Evolutionary conservation across 2,797 vertebrate species (phyloP).

Genomic region (Phataginus tricuspis): DNA sequence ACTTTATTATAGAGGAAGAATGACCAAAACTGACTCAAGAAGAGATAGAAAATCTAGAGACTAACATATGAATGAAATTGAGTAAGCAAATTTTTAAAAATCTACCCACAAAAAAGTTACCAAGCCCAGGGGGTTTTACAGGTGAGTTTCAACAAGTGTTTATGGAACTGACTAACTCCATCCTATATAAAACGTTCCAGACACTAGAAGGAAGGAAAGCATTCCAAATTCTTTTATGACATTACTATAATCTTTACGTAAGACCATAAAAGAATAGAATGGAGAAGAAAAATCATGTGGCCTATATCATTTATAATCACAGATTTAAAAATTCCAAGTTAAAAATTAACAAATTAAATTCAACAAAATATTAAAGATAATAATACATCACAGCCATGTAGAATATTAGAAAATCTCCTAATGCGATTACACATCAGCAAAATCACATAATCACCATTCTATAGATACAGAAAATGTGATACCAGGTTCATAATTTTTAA

Average conservation of each 20-base stretch:
- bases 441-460: neutral
- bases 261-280: neutral
- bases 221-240: neutral
- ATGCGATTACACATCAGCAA: neutral
- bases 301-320: neutral
- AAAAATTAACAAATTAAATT: neutral
- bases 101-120: neutral
- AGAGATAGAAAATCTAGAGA: neutral
- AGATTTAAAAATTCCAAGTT: neutral
- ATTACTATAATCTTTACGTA: neutral
- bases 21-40: neutral
- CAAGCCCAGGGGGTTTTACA: neutral
- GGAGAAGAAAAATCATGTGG: neutral
- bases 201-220: neutral
- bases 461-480: neutral
- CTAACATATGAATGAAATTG: constrained; percentile 6
- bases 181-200: neutral
- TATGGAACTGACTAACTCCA: neutral
- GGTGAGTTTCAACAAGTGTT: neutral
- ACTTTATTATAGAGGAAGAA: neutral
- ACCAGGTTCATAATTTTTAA: neutral
- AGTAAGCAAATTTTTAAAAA: neutral
- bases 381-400: neutral
- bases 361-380: neutral
- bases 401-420: neutral